Conservation (phyloP, 2,797 vertebrate species). For the Brachymystax lenok region DNA sequence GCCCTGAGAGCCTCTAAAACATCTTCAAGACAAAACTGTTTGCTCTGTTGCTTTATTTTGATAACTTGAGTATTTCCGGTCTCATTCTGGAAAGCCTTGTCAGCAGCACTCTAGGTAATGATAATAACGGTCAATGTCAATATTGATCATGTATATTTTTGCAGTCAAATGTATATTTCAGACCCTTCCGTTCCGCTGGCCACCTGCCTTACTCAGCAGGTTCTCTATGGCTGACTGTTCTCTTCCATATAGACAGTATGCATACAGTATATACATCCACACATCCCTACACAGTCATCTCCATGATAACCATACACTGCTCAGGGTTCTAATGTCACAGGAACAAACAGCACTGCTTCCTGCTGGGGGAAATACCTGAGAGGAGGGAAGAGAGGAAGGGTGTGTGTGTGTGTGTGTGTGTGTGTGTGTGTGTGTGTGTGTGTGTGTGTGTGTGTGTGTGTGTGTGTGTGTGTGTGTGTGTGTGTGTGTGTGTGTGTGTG, state of each 20-base stretch:
- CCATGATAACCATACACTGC: conserved; percentile 58
- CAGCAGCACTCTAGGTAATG: neutral
- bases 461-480: too few species aligned
- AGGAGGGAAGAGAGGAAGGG: neutral
- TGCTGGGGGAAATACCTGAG: conserved; percentile 53
- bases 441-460: too few species aligned
- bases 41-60: neutral
- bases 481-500: too few species aligned
- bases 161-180: conserved; percentile 13
- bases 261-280: neutral
- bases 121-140: neutral
- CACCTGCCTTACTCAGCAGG: conserved; percentile 5
- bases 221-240: conserved; percentile 11
- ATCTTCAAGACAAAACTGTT: neutral
- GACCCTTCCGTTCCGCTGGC: neutral
- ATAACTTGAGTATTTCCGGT: neutral
- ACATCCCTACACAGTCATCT: conserved; percentile 35
- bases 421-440: too few species aligned
- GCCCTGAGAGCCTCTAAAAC: neutral
- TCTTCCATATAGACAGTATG: neutral
- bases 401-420: too few species aligned
- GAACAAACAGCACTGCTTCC: conserved; percentile 38
- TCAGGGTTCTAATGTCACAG: conserved; percentile 7
- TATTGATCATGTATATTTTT: neutral
- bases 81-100: neutral